These are phyloP conservation scores for Bambusicola thoracicus DNA, from an alignment of 2,113 vertebrate genomes.

Conservation along the genomic window DNA sequence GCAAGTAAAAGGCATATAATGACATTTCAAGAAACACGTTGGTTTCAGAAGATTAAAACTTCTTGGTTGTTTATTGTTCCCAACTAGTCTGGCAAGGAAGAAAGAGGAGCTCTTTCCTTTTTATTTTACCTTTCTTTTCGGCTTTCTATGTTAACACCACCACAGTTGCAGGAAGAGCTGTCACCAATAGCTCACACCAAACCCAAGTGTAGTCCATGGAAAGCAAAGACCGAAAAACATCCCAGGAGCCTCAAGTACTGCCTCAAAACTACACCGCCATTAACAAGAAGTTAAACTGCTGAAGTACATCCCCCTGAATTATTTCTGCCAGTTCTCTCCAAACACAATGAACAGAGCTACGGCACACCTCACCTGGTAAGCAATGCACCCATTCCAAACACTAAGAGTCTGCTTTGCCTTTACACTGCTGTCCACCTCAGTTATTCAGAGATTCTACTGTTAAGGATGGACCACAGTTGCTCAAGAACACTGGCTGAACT, in stretches of 20 bases:
- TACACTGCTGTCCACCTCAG: not conserved
- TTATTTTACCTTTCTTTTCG: not conserved
- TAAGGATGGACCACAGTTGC: not conserved
- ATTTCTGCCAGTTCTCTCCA: not conserved
- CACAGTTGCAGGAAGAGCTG: not conserved
- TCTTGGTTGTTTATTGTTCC: not conserved
- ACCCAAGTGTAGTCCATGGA: not conserved
- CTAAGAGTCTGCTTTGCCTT: not conserved
- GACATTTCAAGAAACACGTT: not conserved
- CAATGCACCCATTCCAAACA: fast-evolving
- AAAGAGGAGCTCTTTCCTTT: not conserved
- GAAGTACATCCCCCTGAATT: not conserved
- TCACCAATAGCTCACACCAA: not conserved
- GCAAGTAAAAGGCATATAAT: not conserved
- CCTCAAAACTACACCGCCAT: not conserved
- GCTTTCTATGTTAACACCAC: not conserved
- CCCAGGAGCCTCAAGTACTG: not conserved
- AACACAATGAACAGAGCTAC: not conserved
- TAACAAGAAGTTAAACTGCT: not conserved
- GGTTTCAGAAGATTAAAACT: not conserved
- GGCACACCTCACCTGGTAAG: not conserved
- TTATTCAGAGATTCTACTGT: not conserved
- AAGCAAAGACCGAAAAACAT: not conserved
- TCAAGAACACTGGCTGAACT: not conserved
- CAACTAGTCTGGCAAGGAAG: not conserved